Evolutionary conservation across 1,140 invertebrate species (phyloP).

Genomic region (Drosophila melanogaster): DNA sequence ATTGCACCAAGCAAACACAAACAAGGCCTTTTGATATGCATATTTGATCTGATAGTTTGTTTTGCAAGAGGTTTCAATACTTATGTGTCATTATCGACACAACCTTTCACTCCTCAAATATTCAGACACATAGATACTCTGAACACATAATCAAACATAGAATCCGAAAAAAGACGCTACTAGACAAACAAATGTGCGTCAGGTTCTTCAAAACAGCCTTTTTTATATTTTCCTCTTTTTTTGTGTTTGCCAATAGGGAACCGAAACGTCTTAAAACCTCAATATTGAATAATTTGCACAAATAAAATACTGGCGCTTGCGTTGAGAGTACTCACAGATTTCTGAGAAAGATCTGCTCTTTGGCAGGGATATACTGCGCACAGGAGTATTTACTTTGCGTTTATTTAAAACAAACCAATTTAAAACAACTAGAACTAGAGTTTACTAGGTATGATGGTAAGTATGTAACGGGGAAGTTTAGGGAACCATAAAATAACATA

Average conservation of each 20-base stretch:
- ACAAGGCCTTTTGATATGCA: slow-evolving; percentile 19
- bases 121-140: slow-evolving; percentile 47
- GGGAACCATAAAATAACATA: too few species aligned
- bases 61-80: slow-evolving; percentile 28
- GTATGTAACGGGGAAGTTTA: too few species aligned
- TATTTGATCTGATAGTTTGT: slow-evolving; percentile 70
- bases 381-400: background rate
- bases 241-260: slow-evolving; percentile 4
- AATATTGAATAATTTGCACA: slow-evolving; percentile 62
- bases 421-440: too few species aligned
- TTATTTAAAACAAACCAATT: too few species aligned
- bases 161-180: slow-evolving; percentile 4
- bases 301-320: slow-evolving; percentile 60
- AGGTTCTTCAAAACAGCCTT: slow-evolving; percentile 36
- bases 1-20: slow-evolving; percentile 60
- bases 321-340: slow-evolving; percentile 5
- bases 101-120: slow-evolving; percentile 61
- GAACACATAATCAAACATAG: too few species aligned
- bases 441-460: too few species aligned
- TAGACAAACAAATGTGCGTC: slow-evolving; percentile 42
- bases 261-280: slow-evolving; percentile 45
- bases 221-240: too few species aligned
- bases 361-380: background rate
- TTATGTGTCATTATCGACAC: slow-evolving; percentile 5
- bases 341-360: slow-evolving; percentile 2